Base-by-base conservation (phyloP, 2,113 vertebrate species). In the Cheilinus undulatus region DNA sequence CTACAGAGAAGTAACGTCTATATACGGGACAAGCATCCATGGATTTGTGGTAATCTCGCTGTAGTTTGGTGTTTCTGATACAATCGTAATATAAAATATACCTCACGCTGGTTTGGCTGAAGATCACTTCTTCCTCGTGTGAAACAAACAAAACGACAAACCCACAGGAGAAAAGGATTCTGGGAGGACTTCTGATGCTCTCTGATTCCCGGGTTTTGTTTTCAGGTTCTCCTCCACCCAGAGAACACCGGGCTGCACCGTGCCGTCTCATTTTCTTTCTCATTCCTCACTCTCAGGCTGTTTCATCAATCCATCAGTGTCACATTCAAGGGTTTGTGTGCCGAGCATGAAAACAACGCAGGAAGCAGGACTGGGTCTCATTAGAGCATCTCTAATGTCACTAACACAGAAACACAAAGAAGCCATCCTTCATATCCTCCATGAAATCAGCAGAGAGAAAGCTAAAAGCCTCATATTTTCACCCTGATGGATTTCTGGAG, bases 241-340 rank as follows among this genome's bases (percentile, higher is more conserved):
- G 9, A 56, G 59, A 64, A 27, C 70, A 60, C 61, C 59, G 59
- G 73, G 64, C 30, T 20, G 23, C 48, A n/a, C 17, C 68, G 36
- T 46, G n/a, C n/a, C 66, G 56, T 70, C 38, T 75, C 65, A 57
- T 50, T 15, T 59, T 48, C 22, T 54, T 34, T 52, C 60, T 54
- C 54, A 17, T 53, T 69, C 70, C 77, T 68, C 50, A 20, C 59
- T 77, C 65, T 68, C 17, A 19, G 28, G 60, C 73, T 66, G 26
- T 78, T 73, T 82, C 8, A 79, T 81, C 81, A 66, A 53, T 88
- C 74, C 79, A 82, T 90, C 88, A 88, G 72, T 86, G 82, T 85
- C 86, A 83, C 45, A 46, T 9, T 51, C 66, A 48, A 13, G 1
- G 32, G 27, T 46, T 27, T 38, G 69, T 83, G 62, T 82, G 82